These are phyloP conservation scores for Acipenser transmontanus DNA, from an alignment of 2,797 vertebrate genomes.

Conservation along the genomic window DNA sequence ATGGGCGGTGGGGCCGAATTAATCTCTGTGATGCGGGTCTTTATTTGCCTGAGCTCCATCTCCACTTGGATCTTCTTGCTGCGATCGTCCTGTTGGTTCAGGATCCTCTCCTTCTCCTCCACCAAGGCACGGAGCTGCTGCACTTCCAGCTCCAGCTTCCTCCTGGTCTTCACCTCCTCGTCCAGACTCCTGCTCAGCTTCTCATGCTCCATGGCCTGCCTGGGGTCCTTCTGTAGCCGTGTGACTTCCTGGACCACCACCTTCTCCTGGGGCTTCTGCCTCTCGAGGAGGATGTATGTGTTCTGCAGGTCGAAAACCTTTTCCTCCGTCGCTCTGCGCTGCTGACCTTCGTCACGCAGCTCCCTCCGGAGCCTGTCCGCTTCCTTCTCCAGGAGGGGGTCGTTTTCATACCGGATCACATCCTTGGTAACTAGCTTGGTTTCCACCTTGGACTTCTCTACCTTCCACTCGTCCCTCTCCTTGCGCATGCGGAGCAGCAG, in stretches of 20 bases:
- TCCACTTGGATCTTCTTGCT: slow-evolving; percentile 77
- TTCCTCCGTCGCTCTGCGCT: slow-evolving; percentile 72
- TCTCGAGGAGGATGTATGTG: slow-evolving; percentile 76
- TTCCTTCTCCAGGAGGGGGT: slow-evolving; percentile 85
- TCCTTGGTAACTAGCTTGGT: slow-evolving; percentile 79
- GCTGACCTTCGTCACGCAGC: slow-evolving; percentile 67
- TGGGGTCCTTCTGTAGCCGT: slow-evolving; percentile 78
- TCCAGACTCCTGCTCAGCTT: slow-evolving; percentile 71
- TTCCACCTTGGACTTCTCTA: slow-evolving; percentile 81
- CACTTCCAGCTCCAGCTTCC: slow-evolving; percentile 76
- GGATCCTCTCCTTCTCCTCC: slow-evolving; percentile 64
- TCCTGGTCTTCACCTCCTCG: slow-evolving; percentile 67
- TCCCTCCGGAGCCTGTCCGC: slow-evolving; percentile 73
- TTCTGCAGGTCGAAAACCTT: slow-evolving; percentile 77
- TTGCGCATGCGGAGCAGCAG: slow-evolving; percentile 68
- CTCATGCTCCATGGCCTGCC: slow-evolving; percentile 69
- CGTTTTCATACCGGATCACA: slow-evolving; percentile 78
- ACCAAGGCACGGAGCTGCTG: slow-evolving; percentile 62
- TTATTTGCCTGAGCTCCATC: slow-evolving; percentile 80
- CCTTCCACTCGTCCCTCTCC: slow-evolving; percentile 77
- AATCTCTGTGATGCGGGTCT: slow-evolving; percentile 71
- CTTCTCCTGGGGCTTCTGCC: slow-evolving; percentile 82
- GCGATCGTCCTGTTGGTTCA: slow-evolving; percentile 73
- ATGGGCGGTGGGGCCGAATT: slow-evolving; percentile 61
- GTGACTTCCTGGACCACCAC: slow-evolving; percentile 75